phyloP scores from a whole-genome alignment of 30 jellyfish, hydroid and myxozoan genomes.

The Aurelia sp. region DNA sequence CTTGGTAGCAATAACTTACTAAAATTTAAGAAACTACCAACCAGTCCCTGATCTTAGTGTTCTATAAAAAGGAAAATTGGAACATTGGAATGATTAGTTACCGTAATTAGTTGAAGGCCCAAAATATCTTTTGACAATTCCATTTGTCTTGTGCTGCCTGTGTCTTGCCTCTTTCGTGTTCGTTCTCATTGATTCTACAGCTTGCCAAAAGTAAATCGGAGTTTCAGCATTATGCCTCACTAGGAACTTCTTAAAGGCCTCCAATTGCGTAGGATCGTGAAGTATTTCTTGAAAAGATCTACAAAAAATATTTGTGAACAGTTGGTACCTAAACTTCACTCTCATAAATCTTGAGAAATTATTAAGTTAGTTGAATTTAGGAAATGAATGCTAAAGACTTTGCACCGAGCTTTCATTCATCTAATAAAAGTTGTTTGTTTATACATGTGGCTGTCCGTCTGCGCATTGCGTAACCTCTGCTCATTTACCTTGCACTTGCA shows the following conservation, averaged over 20 bases:
- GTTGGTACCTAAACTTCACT: neutral
- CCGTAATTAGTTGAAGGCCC: conserved; percentile 91
- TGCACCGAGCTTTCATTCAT: no score
- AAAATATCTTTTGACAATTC: conserved; percentile 83
- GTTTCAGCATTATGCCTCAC: conserved; percentile 70
- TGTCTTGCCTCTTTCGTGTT: conserved; percentile 82
- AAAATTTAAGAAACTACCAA: no score
- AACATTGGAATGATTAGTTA: neutral
- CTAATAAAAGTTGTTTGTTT: no score
- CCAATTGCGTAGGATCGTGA: conserved; percentile 77
- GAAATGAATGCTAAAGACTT: no score
- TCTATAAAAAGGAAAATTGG: no score
- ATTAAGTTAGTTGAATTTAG: no score
- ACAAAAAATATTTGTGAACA: neutral
- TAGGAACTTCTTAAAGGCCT: conserved; percentile 83
- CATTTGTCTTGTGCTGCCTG: conserved; percentile 86
- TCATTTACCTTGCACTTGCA: no score
- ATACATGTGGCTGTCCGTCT: no score
- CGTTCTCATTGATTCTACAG: conserved; percentile 92
- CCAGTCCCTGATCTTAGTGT: no score
- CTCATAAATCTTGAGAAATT: neutral
- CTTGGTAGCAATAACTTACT: no score
- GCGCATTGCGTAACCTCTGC: no score
- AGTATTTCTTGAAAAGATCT: conserved; percentile 91
- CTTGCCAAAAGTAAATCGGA: conserved; percentile 89